A percentile compares a stretch with the other conserved stretches of the same genome.
These are phyloP conservation scores for Ophioderma brevispina DNA, from an alignment of 35 echinoderm and acorn worm genomes.

Conservation along the genomic window DNA sequence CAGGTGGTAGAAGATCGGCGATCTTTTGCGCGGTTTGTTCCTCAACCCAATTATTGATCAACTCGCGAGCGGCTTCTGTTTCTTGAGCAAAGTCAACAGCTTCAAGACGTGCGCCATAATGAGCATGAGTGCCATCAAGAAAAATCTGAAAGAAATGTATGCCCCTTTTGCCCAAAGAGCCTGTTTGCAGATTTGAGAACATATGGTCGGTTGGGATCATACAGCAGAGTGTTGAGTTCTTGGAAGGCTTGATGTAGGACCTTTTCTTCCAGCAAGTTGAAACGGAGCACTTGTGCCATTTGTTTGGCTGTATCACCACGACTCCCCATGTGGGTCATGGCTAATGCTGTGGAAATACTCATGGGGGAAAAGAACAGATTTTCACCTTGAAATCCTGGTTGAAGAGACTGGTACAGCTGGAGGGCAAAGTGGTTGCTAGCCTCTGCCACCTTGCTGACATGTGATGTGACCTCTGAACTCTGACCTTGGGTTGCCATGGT, in stretches of 20 bases:
- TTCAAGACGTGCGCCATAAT: constrained; percentile 64
- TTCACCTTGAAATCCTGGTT: neutral
- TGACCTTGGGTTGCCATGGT: neutral
- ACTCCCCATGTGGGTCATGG: constrained; percentile 77
- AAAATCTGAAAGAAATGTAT: constrained; percentile 48
- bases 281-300: constrained; percentile 62
- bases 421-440: constrained; percentile 17
- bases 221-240: constrained; percentile 59
- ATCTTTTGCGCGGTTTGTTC: constrained; percentile 73
- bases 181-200: constrained; percentile 71
- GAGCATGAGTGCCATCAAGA: constrained; percentile 16
- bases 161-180: constrained; percentile 60
- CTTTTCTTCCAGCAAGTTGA: constrained; percentile 49
- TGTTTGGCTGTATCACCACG: constrained; percentile 51
- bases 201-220: constrained; percentile 31
- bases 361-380: constrained; percentile 88
- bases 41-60: constrained; percentile 76
- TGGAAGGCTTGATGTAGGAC: constrained; percentile 45
- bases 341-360: constrained; percentile 75
- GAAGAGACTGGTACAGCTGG: neutral
- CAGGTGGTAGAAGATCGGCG: constrained; percentile 35
- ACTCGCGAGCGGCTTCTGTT: constrained; percentile 5
- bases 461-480: neutral
- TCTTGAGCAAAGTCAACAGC: constrained; percentile 51
- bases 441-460: neutral